Conservation (phyloP, 2,888 invertebrate species). For the Orchesella flavescens region DNA sequence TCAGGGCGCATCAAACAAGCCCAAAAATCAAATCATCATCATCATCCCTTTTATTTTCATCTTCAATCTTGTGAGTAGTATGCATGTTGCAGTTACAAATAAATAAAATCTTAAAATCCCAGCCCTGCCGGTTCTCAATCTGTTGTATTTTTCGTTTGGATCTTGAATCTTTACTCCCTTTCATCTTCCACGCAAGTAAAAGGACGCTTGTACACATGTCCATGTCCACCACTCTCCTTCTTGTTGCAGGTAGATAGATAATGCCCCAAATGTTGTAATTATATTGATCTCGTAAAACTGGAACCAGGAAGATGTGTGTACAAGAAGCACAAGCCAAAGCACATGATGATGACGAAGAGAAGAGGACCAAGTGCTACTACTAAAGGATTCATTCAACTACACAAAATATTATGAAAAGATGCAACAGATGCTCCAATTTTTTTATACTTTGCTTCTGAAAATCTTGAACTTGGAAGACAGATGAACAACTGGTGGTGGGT, state of each 20-base stretch:
- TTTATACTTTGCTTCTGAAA: conserved; percentile 45
- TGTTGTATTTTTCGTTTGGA: conserved; percentile 16
- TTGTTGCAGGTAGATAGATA: too few species aligned
- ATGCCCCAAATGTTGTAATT: conserved; percentile 28
- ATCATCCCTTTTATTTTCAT: conserved; percentile 36
- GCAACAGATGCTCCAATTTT: conserved; percentile 62
- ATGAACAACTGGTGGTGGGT: background rate
- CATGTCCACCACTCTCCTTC: too few species aligned
- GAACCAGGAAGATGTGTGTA: conserved; percentile 52
- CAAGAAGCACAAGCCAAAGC: conserved; percentile 49
- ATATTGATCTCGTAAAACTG: conserved; percentile 53
- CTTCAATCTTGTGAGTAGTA: too few species aligned
- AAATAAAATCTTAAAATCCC: conserved; percentile 48
- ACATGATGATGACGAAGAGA: conserved; percentile 9
- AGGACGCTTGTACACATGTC: too few species aligned
- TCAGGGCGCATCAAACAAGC: background rate
- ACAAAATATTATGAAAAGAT: conserved; percentile 32
- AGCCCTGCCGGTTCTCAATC: conserved; percentile 56
- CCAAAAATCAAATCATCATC: conserved; percentile 10
- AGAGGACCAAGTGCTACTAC: conserved; percentile 15
- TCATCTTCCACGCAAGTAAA: conserved; percentile 5
- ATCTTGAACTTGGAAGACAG: conserved; percentile 49
- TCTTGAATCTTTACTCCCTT: background rate
- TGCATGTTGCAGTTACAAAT: background rate
- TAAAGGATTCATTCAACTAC: conserved; percentile 6